Percentiles rank a stretch among this genome's conserved stretches.
These are phyloP conservation scores for Eufriesea mexicana DNA, from an alignment of 1,140 invertebrate genomes.

Conservation along the genomic window DNA sequence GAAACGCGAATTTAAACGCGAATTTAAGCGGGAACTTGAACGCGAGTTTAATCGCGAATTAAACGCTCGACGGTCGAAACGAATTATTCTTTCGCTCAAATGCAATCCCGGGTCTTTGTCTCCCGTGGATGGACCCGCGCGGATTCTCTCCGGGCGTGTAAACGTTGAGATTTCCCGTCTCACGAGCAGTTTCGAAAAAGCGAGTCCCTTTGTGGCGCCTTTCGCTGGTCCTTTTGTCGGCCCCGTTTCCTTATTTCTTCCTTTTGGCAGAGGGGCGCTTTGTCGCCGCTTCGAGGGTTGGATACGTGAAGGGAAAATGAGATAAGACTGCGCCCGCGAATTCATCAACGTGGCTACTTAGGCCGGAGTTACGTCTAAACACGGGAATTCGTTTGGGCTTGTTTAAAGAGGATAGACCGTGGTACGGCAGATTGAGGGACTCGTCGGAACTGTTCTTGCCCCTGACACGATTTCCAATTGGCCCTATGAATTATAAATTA, in stretches of 20 bases:
- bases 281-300: neutral
- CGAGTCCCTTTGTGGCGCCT: neutral
- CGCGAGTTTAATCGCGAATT: neutral
- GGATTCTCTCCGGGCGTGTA: neutral
- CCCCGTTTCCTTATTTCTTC: neutral
- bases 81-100: conserved; percentile 26
- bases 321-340: conserved; percentile 5
- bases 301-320: neutral
- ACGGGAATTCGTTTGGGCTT: neutral
- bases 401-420: neutral
- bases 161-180: neutral
- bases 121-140: neutral
- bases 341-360: neutral
- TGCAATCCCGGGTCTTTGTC: neutral
- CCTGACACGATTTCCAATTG: neutral
- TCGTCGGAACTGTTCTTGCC: neutral
- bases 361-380: neutral
- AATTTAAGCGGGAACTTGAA: neutral
- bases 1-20: neutral
- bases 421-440: too few species aligned
- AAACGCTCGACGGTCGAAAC: neutral
- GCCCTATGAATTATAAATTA: conserved; percentile 7
- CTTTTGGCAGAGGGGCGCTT: neutral
- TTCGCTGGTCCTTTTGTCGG: neutral
- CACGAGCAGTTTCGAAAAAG: neutral